phyloP scores from a whole-genome alignment of 1,140 invertebrate genomes.

The Cydia pomonella region DNA sequence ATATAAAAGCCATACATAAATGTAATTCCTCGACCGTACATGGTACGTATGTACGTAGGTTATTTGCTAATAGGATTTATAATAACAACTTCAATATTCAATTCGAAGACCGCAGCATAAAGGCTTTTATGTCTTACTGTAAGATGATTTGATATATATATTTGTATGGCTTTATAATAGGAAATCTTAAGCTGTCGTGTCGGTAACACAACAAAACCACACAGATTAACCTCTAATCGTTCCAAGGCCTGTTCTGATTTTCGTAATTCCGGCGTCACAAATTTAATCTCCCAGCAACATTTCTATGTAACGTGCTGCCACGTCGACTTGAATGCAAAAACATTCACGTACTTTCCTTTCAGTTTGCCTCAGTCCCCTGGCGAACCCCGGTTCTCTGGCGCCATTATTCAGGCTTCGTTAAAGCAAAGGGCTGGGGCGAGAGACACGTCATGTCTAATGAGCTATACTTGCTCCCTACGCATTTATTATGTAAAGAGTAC shows the following conservation, averaged over 20 bases:
- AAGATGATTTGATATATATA: too few relatives aligned
- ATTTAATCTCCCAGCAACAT: slow-evolving; percentile 13
- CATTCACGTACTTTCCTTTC: slow-evolving; percentile 24
- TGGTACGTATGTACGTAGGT: too few relatives aligned
- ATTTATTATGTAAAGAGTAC: slow-evolving; percentile 33
- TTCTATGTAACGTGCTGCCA: slow-evolving; percentile 17
- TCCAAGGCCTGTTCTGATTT: background rate
- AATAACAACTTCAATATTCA: too few relatives aligned
- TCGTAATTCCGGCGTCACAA: slow-evolving; percentile 1
- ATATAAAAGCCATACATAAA: too few relatives aligned
- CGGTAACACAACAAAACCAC: background rate
- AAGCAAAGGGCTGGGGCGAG: slow-evolving; percentile 32
- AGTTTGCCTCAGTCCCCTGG: slow-evolving; percentile 27
- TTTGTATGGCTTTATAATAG: too few relatives aligned
- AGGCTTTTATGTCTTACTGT: too few relatives aligned
- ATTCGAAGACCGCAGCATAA: too few relatives aligned
- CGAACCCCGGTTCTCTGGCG: slow-evolving; percentile 11
- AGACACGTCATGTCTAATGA: slow-evolving; percentile 33
- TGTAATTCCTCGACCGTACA: too few relatives aligned
- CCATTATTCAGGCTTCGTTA: slow-evolving; percentile 32
- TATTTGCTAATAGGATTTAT: too few relatives aligned
- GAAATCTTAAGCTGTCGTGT: too few relatives aligned
- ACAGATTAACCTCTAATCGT: background rate
- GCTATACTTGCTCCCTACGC: slow-evolving; percentile 28
- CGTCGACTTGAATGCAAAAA: slow-evolving; percentile 23